phyloP scores from a whole-genome alignment of 2,113 vertebrate species.

The Leptodactylus fuscus region DNA sequence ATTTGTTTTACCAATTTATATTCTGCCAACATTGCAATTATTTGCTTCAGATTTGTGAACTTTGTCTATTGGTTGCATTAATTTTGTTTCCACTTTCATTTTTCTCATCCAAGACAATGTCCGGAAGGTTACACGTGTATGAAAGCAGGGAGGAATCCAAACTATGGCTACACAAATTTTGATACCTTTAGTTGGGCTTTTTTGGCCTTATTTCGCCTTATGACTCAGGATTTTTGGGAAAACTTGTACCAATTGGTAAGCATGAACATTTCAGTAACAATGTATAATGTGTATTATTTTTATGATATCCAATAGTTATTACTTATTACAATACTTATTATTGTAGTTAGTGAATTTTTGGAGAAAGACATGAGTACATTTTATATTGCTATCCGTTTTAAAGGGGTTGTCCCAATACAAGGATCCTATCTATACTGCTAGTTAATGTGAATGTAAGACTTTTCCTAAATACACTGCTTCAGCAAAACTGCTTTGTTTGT shows the following conservation, averaged over 20 bases:
- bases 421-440: too few relatives aligned
- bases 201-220: slow-evolving; percentile 95
- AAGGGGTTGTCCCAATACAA: too few relatives aligned
- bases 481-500: too few relatives aligned
- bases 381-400: too few relatives aligned
- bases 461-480: too few relatives aligned
- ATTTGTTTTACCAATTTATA: not conserved
- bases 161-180: slow-evolving; percentile 98
- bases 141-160: slow-evolving; percentile 96
- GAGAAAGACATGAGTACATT: too few relatives aligned
- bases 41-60: not conserved
- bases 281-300: too few relatives aligned
- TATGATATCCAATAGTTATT: too few relatives aligned
- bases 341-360: too few relatives aligned
- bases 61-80: not conserved
- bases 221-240: slow-evolving; percentile 99
- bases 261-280: not conserved
- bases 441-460: too few relatives aligned
- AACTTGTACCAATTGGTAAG: slow-evolving; percentile 95
- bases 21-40: not conserved
- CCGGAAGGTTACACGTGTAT: slow-evolving; percentile 94
- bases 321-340: too few relatives aligned
- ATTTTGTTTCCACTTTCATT: not conserved
- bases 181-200: slow-evolving; percentile 99
- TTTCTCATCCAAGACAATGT: slow-evolving; percentile 79